These are phyloP conservation scores for Andrena chrysosceles DNA, from an alignment of 2,888 invertebrate species.

Conservation along the genomic window DNA sequence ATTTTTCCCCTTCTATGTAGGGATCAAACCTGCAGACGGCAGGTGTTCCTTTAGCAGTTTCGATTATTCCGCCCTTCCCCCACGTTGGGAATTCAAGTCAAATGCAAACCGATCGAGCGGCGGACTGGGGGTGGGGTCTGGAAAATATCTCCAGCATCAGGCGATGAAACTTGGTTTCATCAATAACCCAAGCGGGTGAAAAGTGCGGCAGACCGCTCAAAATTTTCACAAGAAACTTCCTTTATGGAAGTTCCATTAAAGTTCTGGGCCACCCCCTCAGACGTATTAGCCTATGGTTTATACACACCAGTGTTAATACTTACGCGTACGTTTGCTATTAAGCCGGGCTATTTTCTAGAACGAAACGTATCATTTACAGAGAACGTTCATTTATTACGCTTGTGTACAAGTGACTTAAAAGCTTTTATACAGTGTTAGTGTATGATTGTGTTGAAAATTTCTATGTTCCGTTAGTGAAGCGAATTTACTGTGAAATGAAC, in stretches of 20 bases:
- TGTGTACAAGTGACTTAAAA: background rate
- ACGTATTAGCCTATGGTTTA: constrained; percentile 65
- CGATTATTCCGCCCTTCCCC: background rate
- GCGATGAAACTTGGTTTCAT: constrained; percentile 63
- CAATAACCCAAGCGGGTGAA: constrained; percentile 54
- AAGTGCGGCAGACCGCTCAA: constrained; percentile 34
- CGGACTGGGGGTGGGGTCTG: background rate
- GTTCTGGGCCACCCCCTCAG: constrained; percentile 46
- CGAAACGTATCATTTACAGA: constrained; percentile 31
- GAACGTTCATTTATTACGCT: constrained; percentile 5
- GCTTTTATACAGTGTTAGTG: background rate
- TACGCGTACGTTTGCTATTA: constrained; percentile 41
- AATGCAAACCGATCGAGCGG: constrained; percentile 32
- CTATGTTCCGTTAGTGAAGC: background rate
- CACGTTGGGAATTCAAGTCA: constrained; percentile 11
- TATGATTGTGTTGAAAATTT: background rate
- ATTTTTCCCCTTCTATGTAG: background rate
- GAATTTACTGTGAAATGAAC: background rate
- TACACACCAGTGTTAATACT: constrained; percentile 54
- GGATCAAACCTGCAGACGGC: constrained; percentile 5
- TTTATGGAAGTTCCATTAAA: constrained; percentile 69
- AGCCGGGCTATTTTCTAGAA: background rate
- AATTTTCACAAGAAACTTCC: constrained; percentile 55
- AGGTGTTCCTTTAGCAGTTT: constrained; percentile 40
- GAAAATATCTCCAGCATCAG: constrained; percentile 51